Evolutionary conservation across 2,797 vertebrate genomes (phyloP).

Genomic region (Cossypha dichroa): DNA sequence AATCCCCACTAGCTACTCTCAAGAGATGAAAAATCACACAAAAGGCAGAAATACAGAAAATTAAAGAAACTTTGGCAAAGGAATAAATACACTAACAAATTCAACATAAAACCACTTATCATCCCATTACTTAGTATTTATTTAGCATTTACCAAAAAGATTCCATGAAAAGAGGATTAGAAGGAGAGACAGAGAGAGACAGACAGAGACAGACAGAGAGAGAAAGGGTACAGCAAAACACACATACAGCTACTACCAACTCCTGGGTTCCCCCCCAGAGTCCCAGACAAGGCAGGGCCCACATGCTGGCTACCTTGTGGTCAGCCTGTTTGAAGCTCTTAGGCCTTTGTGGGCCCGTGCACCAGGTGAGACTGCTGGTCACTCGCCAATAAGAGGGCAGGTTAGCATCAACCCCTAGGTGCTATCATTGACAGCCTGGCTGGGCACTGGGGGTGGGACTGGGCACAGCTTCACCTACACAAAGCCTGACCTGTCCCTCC

Average conservation of each 20-base stretch:
- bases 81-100: neutral
- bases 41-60: neutral
- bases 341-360: fast-evolving
- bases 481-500: neutral
- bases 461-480: neutral
- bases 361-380: neutral
- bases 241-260: neutral
- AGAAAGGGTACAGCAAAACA: neutral
- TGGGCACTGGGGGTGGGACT: fast-evolving
- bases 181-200: neutral
- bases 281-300: neutral
- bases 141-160: neutral
- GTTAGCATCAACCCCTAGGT: fast-evolving
- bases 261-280: too few species aligned
- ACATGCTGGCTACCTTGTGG: too few species aligned
- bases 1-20: neutral
- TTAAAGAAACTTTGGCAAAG: neutral
- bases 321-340: neutral
- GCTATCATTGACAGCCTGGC: neutral
- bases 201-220: neutral
- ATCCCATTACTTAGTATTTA: neutral
- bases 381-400: neutral
- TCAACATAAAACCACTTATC: neutral
- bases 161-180: neutral
- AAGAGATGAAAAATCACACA: neutral